A percentile compares a stretch with the other conserved stretches of the same genome.
phyloP scores from a whole-genome alignment of 2,797 vertebrate species.

The Sciurus carolinensis region DNA sequence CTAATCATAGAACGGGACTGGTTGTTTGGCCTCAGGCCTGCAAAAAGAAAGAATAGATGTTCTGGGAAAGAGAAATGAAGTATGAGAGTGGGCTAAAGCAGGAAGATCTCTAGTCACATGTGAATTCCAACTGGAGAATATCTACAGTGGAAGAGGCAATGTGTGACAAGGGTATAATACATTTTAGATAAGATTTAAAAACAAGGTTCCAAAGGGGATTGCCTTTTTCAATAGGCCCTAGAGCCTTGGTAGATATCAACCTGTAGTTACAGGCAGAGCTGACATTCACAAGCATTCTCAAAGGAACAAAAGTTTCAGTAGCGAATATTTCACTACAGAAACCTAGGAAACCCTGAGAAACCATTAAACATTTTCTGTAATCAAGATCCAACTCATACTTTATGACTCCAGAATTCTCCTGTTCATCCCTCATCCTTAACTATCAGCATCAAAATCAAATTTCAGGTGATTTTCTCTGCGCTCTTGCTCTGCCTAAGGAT shows the following conservation, averaged over 20 bases:
- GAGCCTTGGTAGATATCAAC: neutral
- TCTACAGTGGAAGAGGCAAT: neutral
- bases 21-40: neutral
- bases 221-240: neutral
- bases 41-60: neutral
- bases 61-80: neutral
- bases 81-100: neutral
- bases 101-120: neutral
- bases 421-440: neutral
- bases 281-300: neutral
- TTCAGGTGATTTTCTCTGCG: neutral
- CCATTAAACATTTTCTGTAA: neutral
- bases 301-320: neutral
- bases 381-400: neutral
- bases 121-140: neutral
- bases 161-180: neutral
- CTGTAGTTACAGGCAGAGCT: neutral
- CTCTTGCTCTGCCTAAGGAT: neutral
- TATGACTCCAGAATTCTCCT: neutral
- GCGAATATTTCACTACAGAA: neutral
- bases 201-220: neutral
- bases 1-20: neutral
- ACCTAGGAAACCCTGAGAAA: neutral
- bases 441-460: neutral
- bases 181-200: slow-evolving; percentile 6